phyloP scores from a whole-genome alignment of 2,113 vertebrate genomes.

The Raja brachyura region DNA sequence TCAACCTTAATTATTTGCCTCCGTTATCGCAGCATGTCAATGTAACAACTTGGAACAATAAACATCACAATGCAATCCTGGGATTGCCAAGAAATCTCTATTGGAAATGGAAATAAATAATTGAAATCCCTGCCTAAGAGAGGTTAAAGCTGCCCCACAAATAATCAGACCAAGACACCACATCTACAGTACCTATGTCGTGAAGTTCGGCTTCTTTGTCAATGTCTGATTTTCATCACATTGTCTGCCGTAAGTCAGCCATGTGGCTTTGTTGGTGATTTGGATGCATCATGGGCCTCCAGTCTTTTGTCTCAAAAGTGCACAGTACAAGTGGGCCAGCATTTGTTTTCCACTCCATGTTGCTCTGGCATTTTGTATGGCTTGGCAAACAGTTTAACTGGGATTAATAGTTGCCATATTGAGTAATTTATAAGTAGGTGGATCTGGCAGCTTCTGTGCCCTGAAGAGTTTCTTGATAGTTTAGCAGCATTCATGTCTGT shows the following conservation, averaged over 20 bases:
- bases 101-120: background rate
- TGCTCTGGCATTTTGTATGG: background rate
- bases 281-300: background rate
- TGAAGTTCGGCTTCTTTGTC: background rate
- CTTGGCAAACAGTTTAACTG: background rate
- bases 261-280: background rate
- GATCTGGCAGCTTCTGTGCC: background rate
- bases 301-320: background rate
- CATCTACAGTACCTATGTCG: background rate
- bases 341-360: background rate
- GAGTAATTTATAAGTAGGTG: background rate
- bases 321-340: background rate
- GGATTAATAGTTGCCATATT: background rate
- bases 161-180: background rate
- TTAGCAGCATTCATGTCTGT: background rate
- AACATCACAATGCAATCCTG: background rate
- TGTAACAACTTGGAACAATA: background rate
- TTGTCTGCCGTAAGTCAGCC: background rate
- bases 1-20: background rate
- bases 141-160: background rate
- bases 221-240: background rate
- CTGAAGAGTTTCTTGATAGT: background rate
- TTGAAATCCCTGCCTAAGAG: background rate
- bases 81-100: background rate
- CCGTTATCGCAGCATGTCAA: background rate